phyloP scores from a whole-genome alignment of 1,140 invertebrate species.

The Nebria ingens region DNA sequence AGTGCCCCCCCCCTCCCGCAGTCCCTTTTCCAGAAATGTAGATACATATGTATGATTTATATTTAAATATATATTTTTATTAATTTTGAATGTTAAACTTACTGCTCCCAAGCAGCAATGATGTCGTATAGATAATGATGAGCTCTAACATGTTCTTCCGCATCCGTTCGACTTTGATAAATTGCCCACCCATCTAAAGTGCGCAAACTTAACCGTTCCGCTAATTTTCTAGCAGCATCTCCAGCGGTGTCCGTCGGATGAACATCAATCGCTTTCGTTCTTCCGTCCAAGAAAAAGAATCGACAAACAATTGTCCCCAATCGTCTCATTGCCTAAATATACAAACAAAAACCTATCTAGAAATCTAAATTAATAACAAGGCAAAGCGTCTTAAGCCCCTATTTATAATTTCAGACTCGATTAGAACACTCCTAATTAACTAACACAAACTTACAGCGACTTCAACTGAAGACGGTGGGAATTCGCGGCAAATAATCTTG shows the following conservation, averaged over 20 bases:
- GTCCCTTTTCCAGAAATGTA: constrained; percentile 16
- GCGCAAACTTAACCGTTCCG: constrained; percentile 75
- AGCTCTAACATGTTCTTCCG: constrained; percentile 83
- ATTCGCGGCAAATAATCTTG: constrained; percentile 66
- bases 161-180: constrained; percentile 73
- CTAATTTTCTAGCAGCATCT: constrained; percentile 79
- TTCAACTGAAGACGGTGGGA: constrained; percentile 85
- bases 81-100: constrained; percentile 32
- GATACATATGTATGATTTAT: no score
- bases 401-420: constrained; percentile 9
- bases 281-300: constrained; percentile 90
- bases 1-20: neutral
- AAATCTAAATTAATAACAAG: constrained; percentile 3
- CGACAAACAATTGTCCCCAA: constrained; percentile 87
- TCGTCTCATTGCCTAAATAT: constrained; percentile 68
- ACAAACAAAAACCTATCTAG: neutral
- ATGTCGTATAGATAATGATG: constrained; percentile 92
- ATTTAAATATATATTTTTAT: constrained; percentile 1
- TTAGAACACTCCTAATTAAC: constrained; percentile 9
- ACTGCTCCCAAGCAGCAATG: constrained; percentile 87
- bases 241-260: constrained; percentile 88
- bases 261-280: constrained; percentile 91
- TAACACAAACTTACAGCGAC: constrained; percentile 61
- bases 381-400: neutral
- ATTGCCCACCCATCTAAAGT: constrained; percentile 89